Conservation (phyloP, 2,888 invertebrate genomes). For the Eupithecia tripunctaria region DNA sequence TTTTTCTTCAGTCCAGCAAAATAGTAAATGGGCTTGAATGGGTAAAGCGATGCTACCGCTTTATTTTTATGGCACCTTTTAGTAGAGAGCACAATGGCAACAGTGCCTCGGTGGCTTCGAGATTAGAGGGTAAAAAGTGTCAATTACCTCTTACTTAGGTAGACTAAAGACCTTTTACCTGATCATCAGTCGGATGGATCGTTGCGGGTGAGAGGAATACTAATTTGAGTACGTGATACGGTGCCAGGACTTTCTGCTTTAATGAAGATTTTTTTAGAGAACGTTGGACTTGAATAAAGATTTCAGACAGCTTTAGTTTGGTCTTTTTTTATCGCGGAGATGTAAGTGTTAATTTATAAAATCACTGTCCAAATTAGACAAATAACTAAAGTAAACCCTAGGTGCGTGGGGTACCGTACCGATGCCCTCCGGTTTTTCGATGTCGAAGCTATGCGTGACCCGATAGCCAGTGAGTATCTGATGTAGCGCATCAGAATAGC, state of each 20-base stretch:
- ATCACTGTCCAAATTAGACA: not conserved
- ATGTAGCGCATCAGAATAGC: not conserved
- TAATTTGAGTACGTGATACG: conserved; percentile 34
- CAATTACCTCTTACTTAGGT: conserved; percentile 36
- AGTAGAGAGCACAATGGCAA: conserved; percentile 37
- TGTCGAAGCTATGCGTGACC: not conserved
- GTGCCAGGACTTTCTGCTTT: conserved; percentile 16
- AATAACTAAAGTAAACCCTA: not conserved
- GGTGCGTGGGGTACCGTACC: not conserved
- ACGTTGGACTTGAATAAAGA: not conserved
- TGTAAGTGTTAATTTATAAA: not conserved
- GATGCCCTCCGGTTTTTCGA: too few species aligned
- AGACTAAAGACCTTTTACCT: conserved; percentile 30
- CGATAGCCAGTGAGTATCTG: not conserved
- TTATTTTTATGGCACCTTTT: conserved; percentile 37
- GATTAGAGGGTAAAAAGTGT: conserved; percentile 39
- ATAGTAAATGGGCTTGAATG: conserved; percentile 28
- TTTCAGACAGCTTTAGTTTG: conserved; percentile 4
- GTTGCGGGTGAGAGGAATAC: conserved; percentile 37
- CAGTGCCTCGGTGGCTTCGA: conserved; percentile 26
- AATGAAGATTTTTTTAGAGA: conserved; percentile 17
- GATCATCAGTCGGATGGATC: conserved; percentile 36
- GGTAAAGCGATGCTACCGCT: conserved; percentile 19
- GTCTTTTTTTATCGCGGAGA: not conserved
- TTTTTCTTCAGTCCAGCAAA: conserved; percentile 26